These are phyloP conservation scores for Rhopilema esculentum DNA, from an alignment of 30 jellyfish, hydroid and myxozoan genomes.

Conservation along the genomic window DNA sequence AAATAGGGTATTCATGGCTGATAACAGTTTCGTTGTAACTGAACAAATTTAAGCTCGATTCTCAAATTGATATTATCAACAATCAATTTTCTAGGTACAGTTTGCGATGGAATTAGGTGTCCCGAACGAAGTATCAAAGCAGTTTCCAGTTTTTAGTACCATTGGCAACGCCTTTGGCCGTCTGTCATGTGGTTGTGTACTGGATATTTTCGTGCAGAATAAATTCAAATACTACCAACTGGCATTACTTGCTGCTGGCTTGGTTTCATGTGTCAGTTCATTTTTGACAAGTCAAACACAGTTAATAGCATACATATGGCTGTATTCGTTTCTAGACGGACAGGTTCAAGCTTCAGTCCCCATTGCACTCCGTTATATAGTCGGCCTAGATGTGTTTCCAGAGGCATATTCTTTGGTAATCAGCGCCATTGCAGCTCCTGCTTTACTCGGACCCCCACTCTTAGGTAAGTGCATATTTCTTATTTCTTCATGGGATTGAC, in stretches of 20 bases:
- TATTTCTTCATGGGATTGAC: no score
- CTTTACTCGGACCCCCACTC: conserved; percentile 56
- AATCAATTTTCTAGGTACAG: conserved; percentile 45
- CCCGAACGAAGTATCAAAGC: conserved; percentile 8
- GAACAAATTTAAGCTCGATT: no score
- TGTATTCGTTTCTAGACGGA: conserved; percentile 51
- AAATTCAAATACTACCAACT: conserved; percentile 11
- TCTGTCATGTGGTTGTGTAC: conserved; percentile 9
- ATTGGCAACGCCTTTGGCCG: conserved; percentile 70
- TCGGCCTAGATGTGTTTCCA: conserved; percentile 11
- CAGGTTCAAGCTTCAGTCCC: conserved; percentile 8
- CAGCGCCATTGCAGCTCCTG: conserved; percentile 6
- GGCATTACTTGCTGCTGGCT: conserved; percentile 10
- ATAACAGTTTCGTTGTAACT: no score
- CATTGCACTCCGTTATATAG: background rate
- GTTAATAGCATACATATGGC: conserved; percentile 29
- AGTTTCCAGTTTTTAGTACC: conserved; percentile 59
- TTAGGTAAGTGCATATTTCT: conserved; percentile 36
- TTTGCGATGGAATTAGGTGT: conserved; percentile 64
- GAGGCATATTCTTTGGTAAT: conserved; percentile 17
- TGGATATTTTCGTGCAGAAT: conserved; percentile 1
- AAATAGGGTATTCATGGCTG: no score
- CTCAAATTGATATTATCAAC: background rate
- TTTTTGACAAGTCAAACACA: conserved; percentile 10
- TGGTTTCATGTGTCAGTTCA: conserved; percentile 32